Evolutionary conservation across 2,113 vertebrate species (phyloP), one percentile per base, ranked within the genome.

Genomic region (Ictalurus punctatus): DNA sequence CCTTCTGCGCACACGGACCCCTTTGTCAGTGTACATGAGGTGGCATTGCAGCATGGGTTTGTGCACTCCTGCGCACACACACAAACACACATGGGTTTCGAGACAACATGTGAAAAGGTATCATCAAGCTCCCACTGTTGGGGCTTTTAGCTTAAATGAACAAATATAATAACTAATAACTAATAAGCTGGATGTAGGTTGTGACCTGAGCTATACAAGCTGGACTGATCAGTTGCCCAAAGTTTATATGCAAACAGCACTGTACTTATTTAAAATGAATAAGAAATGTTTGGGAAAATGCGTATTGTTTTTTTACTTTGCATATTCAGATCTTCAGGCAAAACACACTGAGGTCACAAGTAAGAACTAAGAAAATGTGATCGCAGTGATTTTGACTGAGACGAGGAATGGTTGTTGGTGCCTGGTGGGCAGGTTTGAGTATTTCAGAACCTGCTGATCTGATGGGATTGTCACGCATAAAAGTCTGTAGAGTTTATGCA

Each of bases 1-100:
- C 96, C 96, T 0, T 84, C 91, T 0, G 92, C 92, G 71, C 96
- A 96, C 73, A 94, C 86, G 0, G 95, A 90, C 0, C 93, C 95
- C 17, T 88, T 86, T 0, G 19, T 92, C 16, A 96, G 79, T 0
- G 0, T 92, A 84, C 96, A 96, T 56, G 92, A 93, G 17, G 93
- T 95, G 88, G 95, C 95, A 2, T 96, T 96, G 91, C 96, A 96
- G 89, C 96, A 96, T 0, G 89, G 92, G 90, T 96, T 94, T n/a
- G n/a, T 93, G 82, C 96, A 96, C 74, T 96, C 95, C 96, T 96
- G 40, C 52, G 34, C 21, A 52, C 88, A 85, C 14, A 83, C 23
- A 34, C 69, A 82, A 0, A 27, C 12, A 5, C 52, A 40, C 16
- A 61, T 63, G 69, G 30, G 34, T 73, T 65, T 71, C 3, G 4